phyloP scores from a whole-genome alignment of 2,797 vertebrate species.

The Neostethus bicornis region DNA sequence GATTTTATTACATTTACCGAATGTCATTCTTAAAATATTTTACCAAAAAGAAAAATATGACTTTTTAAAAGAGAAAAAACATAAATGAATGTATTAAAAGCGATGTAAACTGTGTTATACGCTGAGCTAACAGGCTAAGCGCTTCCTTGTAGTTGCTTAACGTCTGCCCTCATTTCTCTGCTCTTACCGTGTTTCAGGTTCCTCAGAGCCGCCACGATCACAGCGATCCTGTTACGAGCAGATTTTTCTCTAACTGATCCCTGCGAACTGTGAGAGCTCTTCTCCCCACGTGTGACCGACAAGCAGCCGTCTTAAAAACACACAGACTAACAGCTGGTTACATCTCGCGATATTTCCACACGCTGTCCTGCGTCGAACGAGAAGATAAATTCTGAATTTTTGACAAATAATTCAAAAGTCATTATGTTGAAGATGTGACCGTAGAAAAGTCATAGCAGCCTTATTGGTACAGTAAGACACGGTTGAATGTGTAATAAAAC shows the following conservation, averaged over 20 bases:
- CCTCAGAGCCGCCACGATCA: conserved; percentile 72
- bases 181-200: conserved; percentile 75
- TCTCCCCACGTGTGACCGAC: conserved; percentile 82
- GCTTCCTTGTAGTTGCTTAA: neutral
- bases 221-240: conserved; percentile 20
- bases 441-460: no score
- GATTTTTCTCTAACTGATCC: conserved; percentile 58
- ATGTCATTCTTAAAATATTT: no score
- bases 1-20: no score
- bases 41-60: no score
- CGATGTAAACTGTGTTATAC: conserved; percentile 30
- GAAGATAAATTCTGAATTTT: neutral
- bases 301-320: conserved; percentile 69
- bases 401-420: no score
- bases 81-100: conserved; percentile 16
- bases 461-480: no score
- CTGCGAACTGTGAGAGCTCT: conserved; percentile 63
- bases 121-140: conserved; percentile 25
- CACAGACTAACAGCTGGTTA: conserved; percentile 81
- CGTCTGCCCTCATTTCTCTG: neutral
- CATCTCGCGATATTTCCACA: conserved; percentile 71
- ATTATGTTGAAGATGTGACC: no score
- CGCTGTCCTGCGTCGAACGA: conserved; percentile 53
- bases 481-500: no score
- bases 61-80: no score